Evolutionary conservation across 2,113 vertebrate genomes (phyloP).

Genomic region (Phasianus colchicus): DNA sequence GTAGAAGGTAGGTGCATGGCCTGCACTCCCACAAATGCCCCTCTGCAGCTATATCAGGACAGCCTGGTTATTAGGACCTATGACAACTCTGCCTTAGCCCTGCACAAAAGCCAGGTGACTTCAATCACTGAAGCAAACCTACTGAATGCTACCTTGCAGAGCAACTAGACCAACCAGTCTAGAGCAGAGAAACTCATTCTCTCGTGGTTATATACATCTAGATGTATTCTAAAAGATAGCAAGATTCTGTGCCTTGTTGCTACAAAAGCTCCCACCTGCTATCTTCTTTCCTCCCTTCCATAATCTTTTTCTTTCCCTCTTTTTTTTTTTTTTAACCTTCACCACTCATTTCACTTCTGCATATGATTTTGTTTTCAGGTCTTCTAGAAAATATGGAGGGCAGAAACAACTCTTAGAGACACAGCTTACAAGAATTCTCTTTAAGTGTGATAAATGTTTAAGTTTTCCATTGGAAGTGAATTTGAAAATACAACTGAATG

Average conservation of each 20-base stretch:
- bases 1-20: neutral
- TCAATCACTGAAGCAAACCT: neutral
- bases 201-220: neutral
- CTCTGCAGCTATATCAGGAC: neutral
- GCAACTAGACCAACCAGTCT: neutral
- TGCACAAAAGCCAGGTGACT: neutral
- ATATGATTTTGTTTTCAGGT: neutral
- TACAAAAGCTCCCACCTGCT: neutral
- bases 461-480: neutral
- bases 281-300: neutral
- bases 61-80: neutral
- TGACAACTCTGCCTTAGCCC: fast-evolving
- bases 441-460: neutral
- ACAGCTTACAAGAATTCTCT: neutral
- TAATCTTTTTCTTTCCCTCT: neutral
- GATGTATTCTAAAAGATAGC: neutral
- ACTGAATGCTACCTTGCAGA: fast-evolving
- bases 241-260: neutral
- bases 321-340: neutral
- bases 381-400: neutral
- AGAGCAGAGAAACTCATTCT: neutral
- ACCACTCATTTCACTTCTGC: neutral
- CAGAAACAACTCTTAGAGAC: neutral
- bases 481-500: neutral
- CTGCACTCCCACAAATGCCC: neutral